Evolutionary conservation across 1,140 invertebrate species (phyloP).

Genomic region (Leptonema lineaticorne): DNA sequence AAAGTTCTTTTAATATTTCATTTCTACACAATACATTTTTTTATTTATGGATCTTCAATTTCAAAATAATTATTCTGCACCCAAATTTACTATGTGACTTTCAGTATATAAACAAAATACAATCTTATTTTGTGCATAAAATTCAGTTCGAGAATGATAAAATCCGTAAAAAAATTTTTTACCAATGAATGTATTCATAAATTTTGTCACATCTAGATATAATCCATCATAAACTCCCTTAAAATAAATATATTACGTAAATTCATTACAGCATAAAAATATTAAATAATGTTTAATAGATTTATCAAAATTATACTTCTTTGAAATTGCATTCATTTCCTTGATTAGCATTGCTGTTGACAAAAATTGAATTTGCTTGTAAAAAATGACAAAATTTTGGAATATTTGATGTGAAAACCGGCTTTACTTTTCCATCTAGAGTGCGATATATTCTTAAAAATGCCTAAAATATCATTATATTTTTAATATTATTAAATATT

Average conservation of each 20-base stretch:
- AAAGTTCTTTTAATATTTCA: no score
- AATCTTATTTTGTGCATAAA: not conserved
- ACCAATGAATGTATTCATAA: not conserved
- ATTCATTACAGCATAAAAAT: no score
- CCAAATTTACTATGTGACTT: not conserved
- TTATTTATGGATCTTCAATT: no score
- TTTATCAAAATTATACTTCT: constrained; percentile 1
- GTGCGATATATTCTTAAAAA: not conserved
- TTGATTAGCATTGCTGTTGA: not conserved
- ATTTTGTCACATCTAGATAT: not conserved
- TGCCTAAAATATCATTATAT: not conserved
- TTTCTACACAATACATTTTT: no score
- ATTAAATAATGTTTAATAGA: no score
- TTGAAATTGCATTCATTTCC: not conserved
- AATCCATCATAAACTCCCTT: constrained; percentile 1
- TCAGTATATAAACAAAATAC: not conserved
- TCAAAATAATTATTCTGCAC: not conserved
- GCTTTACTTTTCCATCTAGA: not conserved
- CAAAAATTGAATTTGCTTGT: constrained; percentile 3
- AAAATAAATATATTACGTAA: constrained; percentile 11
- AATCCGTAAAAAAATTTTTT: constrained; percentile 22
- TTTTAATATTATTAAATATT: not conserved
- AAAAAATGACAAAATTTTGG: constrained; percentile 22
- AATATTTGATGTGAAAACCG: not conserved
- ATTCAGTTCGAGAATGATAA: not conserved